Evolutionary conservation across 2,113 vertebrate genomes (phyloP).

Genomic region (Menura novaehollandiae): DNA sequence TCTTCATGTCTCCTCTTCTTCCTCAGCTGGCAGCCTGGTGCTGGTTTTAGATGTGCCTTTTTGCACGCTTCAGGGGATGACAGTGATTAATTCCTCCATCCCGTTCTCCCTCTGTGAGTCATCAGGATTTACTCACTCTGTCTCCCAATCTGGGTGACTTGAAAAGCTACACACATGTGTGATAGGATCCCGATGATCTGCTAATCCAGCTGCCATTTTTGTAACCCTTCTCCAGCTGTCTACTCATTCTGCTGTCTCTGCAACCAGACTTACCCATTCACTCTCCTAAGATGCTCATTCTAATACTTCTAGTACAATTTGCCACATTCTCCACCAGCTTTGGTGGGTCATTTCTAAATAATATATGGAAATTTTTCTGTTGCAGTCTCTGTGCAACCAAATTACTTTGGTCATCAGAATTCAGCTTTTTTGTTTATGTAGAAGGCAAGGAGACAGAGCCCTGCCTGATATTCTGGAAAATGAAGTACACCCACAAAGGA

Average conservation of each 20-base stretch:
- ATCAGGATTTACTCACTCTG: background rate
- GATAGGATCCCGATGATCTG: background rate
- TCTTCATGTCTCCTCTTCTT: background rate
- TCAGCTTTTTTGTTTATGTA: background rate
- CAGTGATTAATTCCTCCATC: background rate
- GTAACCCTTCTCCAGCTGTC: background rate
- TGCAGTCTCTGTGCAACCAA: background rate
- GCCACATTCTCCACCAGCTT: background rate
- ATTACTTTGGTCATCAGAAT: background rate
- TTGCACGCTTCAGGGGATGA: background rate
- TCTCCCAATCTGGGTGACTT: background rate
- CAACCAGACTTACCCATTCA: background rate
- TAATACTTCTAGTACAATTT: background rate
- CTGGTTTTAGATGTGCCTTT: background rate
- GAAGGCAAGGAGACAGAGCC: background rate
- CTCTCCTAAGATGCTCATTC: background rate
- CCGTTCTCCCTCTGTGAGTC: background rate
- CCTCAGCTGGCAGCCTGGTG: background rate
- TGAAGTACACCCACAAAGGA: background rate
- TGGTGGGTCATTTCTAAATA: background rate
- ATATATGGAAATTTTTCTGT: background rate
- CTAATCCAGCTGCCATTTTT: background rate
- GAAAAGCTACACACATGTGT: background rate
- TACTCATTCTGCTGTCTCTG: background rate
- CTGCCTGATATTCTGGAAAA: background rate